Evolutionary conservation across 1,140 invertebrate genomes (phyloP), one percentile per base, ranked within the genome.

Genomic region (Rhopalosiphum padi): DNA sequence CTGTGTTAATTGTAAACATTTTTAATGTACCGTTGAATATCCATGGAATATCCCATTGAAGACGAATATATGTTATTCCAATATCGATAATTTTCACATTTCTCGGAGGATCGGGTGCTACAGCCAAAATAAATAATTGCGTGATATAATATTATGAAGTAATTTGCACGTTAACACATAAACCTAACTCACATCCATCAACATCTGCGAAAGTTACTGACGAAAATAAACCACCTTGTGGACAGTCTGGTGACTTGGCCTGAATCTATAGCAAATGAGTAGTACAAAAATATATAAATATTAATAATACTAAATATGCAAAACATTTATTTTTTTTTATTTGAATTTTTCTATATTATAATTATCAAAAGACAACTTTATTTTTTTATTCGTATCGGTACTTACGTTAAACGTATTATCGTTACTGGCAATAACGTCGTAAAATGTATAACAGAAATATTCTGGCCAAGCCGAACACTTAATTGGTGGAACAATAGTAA

Each of bases 31-130:
- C 60, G 11, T 91, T 91, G 37, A 91, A 91, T 43, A n/a, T 46
- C 41, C 55, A 91, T n/a, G 90, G 90, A 46, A 91, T 91, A 35
- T 91, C 90, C 90, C 90, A 91, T 46, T 91, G 53, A 22, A 91
- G 41, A 30, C 1, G 46, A 30, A 91, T n/a, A 5, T 2, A n/a
- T 8, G 48, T 91, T 9, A 21, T 22, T 30, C 90, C 55, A 21
- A 91, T 35, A 5, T 46, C 53, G n/a, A 35, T 77, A 23, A 51
- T n/a, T 77, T 77, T 77, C 2, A 46, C 5, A 46, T 91, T 91
- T 1, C 23, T 35, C 30, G 90, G 90, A 77, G 25, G 23, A 77
- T 91, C 90, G 15, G 90, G 90, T 8, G 35, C 90, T 91, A 46
- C n/a, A 53, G 3, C 25, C 23, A 88, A n/a, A 43, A 41, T 68